phyloP scores from a whole-genome alignment of 2,113 vertebrate genomes.

The Epinephelus moara region DNA sequence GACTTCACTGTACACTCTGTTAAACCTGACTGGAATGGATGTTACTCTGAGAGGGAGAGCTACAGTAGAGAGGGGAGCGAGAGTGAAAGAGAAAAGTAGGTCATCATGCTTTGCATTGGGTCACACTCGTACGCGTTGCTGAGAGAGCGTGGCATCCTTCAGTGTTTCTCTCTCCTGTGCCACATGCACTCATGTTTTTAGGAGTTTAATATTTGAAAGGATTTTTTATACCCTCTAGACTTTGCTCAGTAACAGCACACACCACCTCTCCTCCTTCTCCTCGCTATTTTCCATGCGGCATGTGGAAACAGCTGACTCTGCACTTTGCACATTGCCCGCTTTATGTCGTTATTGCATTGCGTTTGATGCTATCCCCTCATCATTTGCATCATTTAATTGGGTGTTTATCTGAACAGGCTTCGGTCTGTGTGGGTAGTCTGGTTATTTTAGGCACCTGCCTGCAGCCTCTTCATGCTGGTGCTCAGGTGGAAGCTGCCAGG shows the following conservation, averaged over 20 bases:
- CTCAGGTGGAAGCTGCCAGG: conserved; percentile 37
- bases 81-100: conserved; percentile 81
- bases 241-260: neutral
- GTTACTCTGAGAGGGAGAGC: conserved; percentile 63
- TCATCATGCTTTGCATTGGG: conserved; percentile 76
- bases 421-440: conserved; percentile 7
- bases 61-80: conserved; percentile 61
- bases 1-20: conserved; percentile 82
- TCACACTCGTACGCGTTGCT: conserved; percentile 72
- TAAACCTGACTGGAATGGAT: conserved; percentile 74
- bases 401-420: conserved; percentile 15
- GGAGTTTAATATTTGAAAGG: conserved; percentile 14
- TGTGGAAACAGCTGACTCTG: conserved; percentile 42
- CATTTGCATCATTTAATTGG: conserved; percentile 38
- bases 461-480: conserved; percentile 19
- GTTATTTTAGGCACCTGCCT: conserved; percentile 21
- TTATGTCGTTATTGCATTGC: conserved; percentile 29
- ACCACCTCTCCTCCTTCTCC: neutral
- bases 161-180: conserved; percentile 43
- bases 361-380: conserved; percentile 43
- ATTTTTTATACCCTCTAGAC: neutral
- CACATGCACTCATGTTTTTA: conserved; percentile 26
- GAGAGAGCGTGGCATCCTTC: conserved; percentile 61
- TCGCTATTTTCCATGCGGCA: conserved; percentile 20
- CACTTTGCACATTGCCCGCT: conserved; percentile 32